Evolutionary conservation across 1,140 invertebrate species (phyloP).

Genomic region (Globodera ellingtonae): DNA sequence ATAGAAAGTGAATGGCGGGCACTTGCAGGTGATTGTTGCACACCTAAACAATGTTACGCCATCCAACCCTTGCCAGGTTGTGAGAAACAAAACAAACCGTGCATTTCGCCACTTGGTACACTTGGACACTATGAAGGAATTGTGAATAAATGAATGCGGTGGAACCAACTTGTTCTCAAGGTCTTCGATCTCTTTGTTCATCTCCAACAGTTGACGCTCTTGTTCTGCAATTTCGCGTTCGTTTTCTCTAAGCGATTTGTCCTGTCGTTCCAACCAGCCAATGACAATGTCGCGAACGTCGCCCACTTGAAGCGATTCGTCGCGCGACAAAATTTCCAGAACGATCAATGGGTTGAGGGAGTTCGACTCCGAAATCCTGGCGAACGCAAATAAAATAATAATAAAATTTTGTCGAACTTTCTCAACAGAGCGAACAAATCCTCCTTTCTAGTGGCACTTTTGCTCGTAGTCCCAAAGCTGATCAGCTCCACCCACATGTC

Average conservation of each 20-base stretch:
- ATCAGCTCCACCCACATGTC: slow-evolving; percentile 61
- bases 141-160: too few species aligned
- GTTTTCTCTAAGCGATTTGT: slow-evolving; percentile 42
- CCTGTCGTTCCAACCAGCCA: slow-evolving; percentile 56
- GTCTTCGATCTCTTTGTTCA: slow-evolving; percentile 54
- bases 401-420: slow-evolving; percentile 36
- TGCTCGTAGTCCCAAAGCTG: slow-evolving; percentile 38
- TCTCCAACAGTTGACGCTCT: slow-evolving; percentile 32
- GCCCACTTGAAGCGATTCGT: slow-evolving; percentile 47
- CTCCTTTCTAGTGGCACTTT: slow-evolving; percentile 38
- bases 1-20: slow-evolving; percentile 53
- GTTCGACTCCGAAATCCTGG: slow-evolving; percentile 41
- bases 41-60: not conserved
- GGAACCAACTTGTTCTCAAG: slow-evolving; percentile 42
- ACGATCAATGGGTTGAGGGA: slow-evolving; percentile 58
- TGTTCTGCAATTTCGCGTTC: slow-evolving; percentile 47
- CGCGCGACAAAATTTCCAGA: slow-evolving; percentile 58
- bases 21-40: slow-evolving; percentile 37
- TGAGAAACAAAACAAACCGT: not conserved
- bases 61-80: not conserved
- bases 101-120: slow-evolving; percentile 57
- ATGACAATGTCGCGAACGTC: slow-evolving; percentile 55
- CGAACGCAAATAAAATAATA: slow-evolving; percentile 16
- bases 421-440: slow-evolving; percentile 40
- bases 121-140: slow-evolving; percentile 49